A percentile compares a stretch with the other conserved stretches of the same genome.
Evolutionary conservation across 2,888 invertebrate genomes (phyloP).

Genomic region (Lumbricus terrestris): DNA sequence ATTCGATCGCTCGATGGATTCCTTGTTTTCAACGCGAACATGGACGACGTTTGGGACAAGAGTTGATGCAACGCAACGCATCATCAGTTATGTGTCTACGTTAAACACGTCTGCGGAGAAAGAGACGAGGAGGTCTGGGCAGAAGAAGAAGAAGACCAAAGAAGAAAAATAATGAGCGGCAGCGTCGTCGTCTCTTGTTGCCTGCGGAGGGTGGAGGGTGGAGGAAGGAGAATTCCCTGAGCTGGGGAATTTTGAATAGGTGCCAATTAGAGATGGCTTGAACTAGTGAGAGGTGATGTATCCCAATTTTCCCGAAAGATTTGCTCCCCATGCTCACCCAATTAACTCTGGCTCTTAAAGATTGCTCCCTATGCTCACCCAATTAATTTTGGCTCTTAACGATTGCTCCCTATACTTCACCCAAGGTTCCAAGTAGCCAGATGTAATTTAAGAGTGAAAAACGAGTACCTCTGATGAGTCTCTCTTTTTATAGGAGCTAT

Average conservation of each 20-base stretch:
- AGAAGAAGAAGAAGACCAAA: neutral
- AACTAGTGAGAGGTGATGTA: neutral
- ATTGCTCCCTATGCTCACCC: neutral
- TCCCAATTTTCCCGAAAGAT: neutral
- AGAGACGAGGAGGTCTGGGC: neutral
- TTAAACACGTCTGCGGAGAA: too few relatives aligned
- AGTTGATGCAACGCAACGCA: neutral
- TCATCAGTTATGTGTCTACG: too few relatives aligned
- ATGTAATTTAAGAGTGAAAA: neutral
- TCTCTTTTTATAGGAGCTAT: too few relatives aligned
- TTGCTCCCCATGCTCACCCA: neutral
- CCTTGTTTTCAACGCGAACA: slow-evolving; percentile 43
- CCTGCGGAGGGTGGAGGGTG: neutral
- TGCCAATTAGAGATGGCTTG: neutral
- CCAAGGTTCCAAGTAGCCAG: neutral
- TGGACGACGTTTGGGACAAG: slow-evolving; percentile 35
- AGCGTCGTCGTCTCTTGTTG: neutral
- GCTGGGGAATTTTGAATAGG: neutral
- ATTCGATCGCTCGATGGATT: slow-evolving; percentile 52
- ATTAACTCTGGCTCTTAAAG: neutral
- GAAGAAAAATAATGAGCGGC: neutral
- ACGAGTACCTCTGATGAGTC: neutral
- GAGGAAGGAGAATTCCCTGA: neutral
- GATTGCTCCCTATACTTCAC: neutral
- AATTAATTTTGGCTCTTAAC: neutral